Base-by-base conservation (phyloP, 35 echinoderm and acorn worm genomes). In the Hemicentrotus pulcherrimus region DNA sequence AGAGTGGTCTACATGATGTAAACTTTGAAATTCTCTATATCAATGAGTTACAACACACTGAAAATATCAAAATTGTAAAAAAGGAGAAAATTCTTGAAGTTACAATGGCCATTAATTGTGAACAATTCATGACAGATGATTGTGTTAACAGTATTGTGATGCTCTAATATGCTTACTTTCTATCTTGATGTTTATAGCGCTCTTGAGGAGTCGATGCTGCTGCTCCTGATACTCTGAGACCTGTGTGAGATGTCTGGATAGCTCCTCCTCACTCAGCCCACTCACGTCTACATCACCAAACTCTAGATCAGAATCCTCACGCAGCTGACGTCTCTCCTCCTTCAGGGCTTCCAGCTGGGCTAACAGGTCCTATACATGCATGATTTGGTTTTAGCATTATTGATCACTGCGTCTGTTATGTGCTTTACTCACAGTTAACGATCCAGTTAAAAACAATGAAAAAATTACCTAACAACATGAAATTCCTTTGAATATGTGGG, bases 301-400 rank as follows among this genome's bases (percentile, higher is more conserved):
- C 35, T 95, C 97, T 18, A 70, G 47, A 24, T 95, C 89, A 10
- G 95, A 45, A 33, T 97, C 89, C 32, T 89, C 92, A 88, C 94
- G 87, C 94, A 96, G 96, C n/a, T 61, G 31, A 22, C 95, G 92
- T 48, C 96, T 48, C 16, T 96, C 94, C 48, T 96, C 94, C 46
- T 95, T 95, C 95, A 97, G 55, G 50, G 94, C 70, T 22, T 97
- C 94, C n/a, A 96, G 48, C 58, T 97, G 71, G 30, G 94, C 18
- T 30, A 55, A 33, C 90, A 97, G 86, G 47, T 96, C 96, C 97
- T 97, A 78, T 4, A 78, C 7, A 78, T 78, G 28, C 19, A 78
- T 14, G 9, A 55, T 55, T 14, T 2, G 10, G 50, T 13, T 55
- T 55, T 10, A 55, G 50, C 50, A 55, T 15, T 55, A 14, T 55